Conservation (phyloP, 1,140 invertebrate genomes). For the Diabrotica undecimpunctata region DNA sequence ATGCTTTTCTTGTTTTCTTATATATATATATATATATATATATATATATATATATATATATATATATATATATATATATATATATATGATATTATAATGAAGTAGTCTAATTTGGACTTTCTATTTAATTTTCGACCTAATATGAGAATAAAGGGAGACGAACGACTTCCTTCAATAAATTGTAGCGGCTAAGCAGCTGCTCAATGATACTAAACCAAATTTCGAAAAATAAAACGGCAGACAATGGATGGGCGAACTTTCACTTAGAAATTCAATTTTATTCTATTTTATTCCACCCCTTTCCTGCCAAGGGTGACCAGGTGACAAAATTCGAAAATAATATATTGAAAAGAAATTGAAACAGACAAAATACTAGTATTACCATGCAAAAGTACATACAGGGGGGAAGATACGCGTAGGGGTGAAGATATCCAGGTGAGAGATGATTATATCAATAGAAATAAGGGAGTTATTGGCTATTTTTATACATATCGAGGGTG, state of each 20-base stretch:
- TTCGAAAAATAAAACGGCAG: constrained; percentile 6
- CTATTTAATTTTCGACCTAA: no score
- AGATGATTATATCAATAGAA: background rate
- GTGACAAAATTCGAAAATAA: constrained; percentile 13
- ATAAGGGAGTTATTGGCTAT: no score
- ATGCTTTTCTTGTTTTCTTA: no score
- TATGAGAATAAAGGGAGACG: background rate
- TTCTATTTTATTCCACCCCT: background rate
- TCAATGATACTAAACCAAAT: constrained; percentile 5
- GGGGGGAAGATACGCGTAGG: background rate
- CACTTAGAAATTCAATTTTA: constrained; percentile 1
- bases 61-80: no score
- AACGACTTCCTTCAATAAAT: background rate
- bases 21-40: no score
- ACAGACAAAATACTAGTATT: constrained; percentile 4
- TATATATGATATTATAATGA: no score
- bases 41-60: no score
- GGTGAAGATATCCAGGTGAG: constrained; percentile 4
- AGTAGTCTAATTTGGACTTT: no score
- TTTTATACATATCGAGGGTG: no score
- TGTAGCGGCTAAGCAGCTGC: constrained; percentile 3
- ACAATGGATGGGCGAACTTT: constrained; percentile 11
- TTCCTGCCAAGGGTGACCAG: constrained; percentile 6
- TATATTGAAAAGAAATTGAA: constrained; percentile 8
- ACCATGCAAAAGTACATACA: background rate